phyloP scores from a whole-genome alignment of 2,797 vertebrate genomes.

The Nothura maculosa region DNA sequence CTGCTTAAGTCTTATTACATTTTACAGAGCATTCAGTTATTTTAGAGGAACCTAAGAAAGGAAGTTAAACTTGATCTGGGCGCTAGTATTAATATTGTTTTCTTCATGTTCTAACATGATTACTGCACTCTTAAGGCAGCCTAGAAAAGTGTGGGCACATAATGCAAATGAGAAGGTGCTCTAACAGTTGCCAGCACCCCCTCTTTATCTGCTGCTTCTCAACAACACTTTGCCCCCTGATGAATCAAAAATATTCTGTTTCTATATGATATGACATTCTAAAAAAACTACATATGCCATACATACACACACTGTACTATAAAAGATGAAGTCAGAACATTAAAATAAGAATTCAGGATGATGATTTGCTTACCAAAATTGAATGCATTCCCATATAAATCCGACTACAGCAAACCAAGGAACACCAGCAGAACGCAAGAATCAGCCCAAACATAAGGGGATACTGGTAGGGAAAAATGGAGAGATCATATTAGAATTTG shows the following conservation, averaged over 20 bases:
- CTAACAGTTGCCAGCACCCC: neutral
- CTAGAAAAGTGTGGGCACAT: neutral
- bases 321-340: neutral
- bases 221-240: neutral
- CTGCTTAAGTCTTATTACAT: neutral
- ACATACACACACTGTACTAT: neutral
- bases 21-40: neutral
- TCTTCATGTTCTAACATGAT: no score
- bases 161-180: neutral
- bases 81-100: neutral
- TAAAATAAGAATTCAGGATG: neutral
- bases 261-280: neutral
- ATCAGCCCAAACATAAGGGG: constrained; percentile 87
- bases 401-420: constrained; percentile 94
- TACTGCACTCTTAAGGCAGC: neutral
- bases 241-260: neutral
- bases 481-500: neutral
- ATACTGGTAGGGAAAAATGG: constrained; percentile 83
- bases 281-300: neutral
- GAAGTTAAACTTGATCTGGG: neutral
- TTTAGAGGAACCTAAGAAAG: neutral
- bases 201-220: neutral
- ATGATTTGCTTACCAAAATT: constrained; percentile 90
- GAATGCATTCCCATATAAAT: constrained; percentile 99
- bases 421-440: constrained; percentile 92